phyloP scores from a whole-genome alignment of 2,797 vertebrate genomes.

The Gallinago nigripennis region DNA sequence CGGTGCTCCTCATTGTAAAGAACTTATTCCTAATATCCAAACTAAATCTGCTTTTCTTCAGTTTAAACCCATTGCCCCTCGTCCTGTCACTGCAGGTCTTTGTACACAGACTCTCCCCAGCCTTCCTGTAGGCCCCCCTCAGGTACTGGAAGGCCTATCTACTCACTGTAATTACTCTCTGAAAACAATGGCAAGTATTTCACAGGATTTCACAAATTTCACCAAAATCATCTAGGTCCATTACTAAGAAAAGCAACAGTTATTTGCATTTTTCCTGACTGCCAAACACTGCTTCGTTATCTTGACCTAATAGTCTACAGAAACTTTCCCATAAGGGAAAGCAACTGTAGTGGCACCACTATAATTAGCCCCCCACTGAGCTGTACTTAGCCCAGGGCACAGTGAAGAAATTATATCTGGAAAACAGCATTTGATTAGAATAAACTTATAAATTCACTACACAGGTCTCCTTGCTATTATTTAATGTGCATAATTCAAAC shows the following conservation, averaged over 20 bases:
- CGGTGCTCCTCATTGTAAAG: too few species aligned
- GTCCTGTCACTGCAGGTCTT: too few species aligned
- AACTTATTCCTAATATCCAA: too few species aligned
- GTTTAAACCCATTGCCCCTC: too few species aligned
- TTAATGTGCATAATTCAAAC: slow-evolving; percentile 12
- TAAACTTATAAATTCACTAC: slow-evolving; percentile 29
- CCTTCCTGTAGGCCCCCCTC: too few species aligned
- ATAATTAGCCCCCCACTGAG: slow-evolving; percentile 21
- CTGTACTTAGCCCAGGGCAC: not conserved
- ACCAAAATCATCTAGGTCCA: not conserved
- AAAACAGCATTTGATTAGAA: slow-evolving; percentile 45
- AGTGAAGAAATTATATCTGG: slow-evolving; percentile 10
- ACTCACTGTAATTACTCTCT: not conserved
- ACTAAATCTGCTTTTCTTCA: too few species aligned
- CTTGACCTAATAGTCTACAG: not conserved
- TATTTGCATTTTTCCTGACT: not conserved
- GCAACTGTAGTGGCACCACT: not conserved
- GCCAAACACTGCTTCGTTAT: not conserved
- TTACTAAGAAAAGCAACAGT: not conserved
- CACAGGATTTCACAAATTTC: not conserved
- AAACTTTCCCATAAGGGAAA: slow-evolving; percentile 35
- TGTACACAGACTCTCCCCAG: too few species aligned
- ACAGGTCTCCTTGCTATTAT: not conserved
- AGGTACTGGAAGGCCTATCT: not conserved
- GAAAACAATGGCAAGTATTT: not conserved